Evolutionary conservation across 2,888 invertebrate genomes (phyloP).

Genomic region (Macaria liturata): DNA sequence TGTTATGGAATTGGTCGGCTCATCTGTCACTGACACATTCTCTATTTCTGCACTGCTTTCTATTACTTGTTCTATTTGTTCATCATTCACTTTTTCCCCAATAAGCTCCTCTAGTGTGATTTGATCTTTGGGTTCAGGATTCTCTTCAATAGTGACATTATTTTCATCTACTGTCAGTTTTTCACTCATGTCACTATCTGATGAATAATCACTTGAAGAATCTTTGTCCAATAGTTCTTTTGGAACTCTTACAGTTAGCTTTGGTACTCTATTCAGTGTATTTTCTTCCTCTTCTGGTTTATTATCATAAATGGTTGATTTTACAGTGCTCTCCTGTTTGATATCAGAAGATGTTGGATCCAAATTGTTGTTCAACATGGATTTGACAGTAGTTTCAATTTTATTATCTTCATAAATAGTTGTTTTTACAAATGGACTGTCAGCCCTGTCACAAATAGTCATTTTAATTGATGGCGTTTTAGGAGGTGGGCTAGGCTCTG

Average conservation of each 20-base stretch:
- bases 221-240: slow-evolving; percentile 83
- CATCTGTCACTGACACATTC: slow-evolving; percentile 18
- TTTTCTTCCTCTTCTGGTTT: slow-evolving; percentile 66
- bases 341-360: slow-evolving; percentile 57
- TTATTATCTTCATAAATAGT: slow-evolving; percentile 71
- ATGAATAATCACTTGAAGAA: slow-evolving; percentile 79
- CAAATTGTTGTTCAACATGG: slow-evolving; percentile 68
- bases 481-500: slow-evolving; percentile 42
- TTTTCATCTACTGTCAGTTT: slow-evolving; percentile 84
- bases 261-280: slow-evolving; percentile 84
- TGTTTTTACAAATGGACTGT: slow-evolving; percentile 75
- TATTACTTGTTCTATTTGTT: slow-evolving; percentile 38
- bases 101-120: slow-evolving; percentile 25
- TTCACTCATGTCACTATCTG: slow-evolving; percentile 84
- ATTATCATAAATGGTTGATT: slow-evolving; percentile 78
- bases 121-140: slow-evolving; percentile 35
- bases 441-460: slow-evolving; percentile 79
- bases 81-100: slow-evolving; percentile 29
- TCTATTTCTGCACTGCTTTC: slow-evolving; percentile 37
- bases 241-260: slow-evolving; percentile 86
- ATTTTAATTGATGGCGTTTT: slow-evolving; percentile 74
- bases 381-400: slow-evolving; percentile 62
- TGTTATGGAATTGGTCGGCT: slow-evolving; percentile 43
- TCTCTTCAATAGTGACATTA: slow-evolving; percentile 48
- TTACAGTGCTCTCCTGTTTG: slow-evolving; percentile 67